Evolutionary conservation across 2,113 vertebrate species (phyloP).

Genomic region (Ariopsis seemanni): DNA sequence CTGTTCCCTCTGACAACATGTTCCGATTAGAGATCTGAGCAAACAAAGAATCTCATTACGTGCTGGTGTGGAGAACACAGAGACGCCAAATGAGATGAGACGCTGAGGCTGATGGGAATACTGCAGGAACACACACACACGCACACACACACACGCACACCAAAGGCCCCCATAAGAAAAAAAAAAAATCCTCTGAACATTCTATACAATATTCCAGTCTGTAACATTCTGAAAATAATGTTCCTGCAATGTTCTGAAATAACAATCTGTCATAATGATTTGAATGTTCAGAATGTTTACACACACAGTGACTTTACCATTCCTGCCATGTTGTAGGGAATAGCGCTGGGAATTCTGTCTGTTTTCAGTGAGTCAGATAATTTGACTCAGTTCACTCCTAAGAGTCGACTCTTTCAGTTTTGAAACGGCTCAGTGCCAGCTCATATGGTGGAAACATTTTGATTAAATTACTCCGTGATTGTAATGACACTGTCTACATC

Average conservation of each 20-base stretch:
- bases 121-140: not conserved
- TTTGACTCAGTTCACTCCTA: not conserved
- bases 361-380: not conserved
- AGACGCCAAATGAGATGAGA: slow-evolving; percentile 33
- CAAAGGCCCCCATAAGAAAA: not conserved
- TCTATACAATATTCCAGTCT: not conserved
- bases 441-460: not conserved
- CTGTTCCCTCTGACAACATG: not conserved
- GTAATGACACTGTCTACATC: not conserved
- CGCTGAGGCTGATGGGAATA: slow-evolving; percentile 17
- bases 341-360: not conserved
- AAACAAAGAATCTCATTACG: slow-evolving; percentile 49
- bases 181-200: not conserved
- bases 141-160: not conserved
- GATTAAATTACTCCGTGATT: not conserved
- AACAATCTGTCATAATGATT: not conserved
- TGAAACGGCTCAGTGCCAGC: not conserved
- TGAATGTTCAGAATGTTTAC: not conserved
- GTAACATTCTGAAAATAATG: not conserved
- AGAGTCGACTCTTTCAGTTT: not conserved
- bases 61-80: slow-evolving; percentile 21
- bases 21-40: slow-evolving; percentile 36
- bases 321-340: not conserved
- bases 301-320: not conserved
- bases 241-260: not conserved